Percentiles rank a stretch among this genome's conserved stretches.
phyloP scores from a whole-genome alignment of 1,140 invertebrate species.

The Tetragnatha versicolor region DNA sequence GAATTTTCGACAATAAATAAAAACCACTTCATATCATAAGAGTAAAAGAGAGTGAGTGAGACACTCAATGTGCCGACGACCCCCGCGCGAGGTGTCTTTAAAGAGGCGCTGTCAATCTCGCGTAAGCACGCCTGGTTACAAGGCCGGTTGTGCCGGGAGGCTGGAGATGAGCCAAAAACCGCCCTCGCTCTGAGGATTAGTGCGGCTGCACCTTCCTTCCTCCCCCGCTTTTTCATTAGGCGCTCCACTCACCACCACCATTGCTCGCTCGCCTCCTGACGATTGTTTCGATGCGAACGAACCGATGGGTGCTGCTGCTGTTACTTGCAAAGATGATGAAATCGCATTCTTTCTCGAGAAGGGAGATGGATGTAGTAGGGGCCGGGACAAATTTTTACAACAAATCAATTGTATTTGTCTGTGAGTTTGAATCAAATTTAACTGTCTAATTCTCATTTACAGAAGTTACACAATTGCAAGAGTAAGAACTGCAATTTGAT shows the following conservation, averaged over 20 bases:
- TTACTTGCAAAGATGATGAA: too few species aligned
- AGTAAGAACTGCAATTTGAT: not conserved
- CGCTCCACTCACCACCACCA: not conserved
- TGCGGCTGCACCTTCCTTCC: not conserved
- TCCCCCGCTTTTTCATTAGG: not conserved
- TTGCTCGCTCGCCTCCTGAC: not conserved
- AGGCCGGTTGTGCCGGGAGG: conserved; percentile 44
- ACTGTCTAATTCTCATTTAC: not conserved
- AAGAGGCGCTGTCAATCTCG: conserved; percentile 53
- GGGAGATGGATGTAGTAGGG: too few species aligned
- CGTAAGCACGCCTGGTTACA: conserved; percentile 52
- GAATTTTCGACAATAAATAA: too few species aligned
- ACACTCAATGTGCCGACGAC: not conserved
- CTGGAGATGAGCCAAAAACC: conserved; percentile 51
- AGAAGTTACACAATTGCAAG: not conserved
- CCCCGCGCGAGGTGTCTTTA: conserved; percentile 12
- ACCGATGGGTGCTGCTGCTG: too few species aligned
- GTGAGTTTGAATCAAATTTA: not conserved
- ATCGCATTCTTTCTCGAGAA: not conserved
- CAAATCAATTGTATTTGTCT: too few species aligned
- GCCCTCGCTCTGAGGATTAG: conserved; percentile 20
- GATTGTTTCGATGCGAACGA: too few species aligned
- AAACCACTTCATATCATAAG: too few species aligned
- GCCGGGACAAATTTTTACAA: too few species aligned
- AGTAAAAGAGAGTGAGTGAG: too few species aligned